Percentiles rank a stretch among this genome's conserved stretches.
These are phyloP conservation scores for Apotomis capreana DNA, from an alignment of 2,888 invertebrate genomes.

Conservation along the genomic window DNA sequence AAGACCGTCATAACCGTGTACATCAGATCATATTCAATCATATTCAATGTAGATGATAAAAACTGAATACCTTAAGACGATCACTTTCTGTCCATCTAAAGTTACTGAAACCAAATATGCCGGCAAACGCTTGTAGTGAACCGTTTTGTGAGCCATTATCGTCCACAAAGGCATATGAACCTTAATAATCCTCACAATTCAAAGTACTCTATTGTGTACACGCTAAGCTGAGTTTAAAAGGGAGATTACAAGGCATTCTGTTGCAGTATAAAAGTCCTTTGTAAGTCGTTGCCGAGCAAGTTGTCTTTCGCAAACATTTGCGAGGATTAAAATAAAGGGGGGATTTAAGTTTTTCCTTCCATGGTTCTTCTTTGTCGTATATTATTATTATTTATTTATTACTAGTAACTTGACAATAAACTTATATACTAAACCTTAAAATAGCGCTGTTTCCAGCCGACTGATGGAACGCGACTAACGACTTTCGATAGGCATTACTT, in stretches of 20 bases:
- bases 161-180: constrained; percentile 33
- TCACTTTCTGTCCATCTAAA: background rate
- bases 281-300: constrained; percentile 5
- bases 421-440: too few species aligned
- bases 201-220: constrained; percentile 34
- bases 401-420: too few species aligned
- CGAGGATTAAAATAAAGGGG: background rate
- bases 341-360: too few species aligned
- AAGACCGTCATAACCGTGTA: too few species aligned
- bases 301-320: constrained; percentile 6
- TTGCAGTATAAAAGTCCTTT: constrained; percentile 23
- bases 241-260: constrained; percentile 30
- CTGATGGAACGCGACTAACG: too few species aligned
- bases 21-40: too few species aligned
- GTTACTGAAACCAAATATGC: background rate
- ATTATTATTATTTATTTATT: too few species aligned
- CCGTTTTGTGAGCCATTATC: constrained; percentile 23
- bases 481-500: too few species aligned
- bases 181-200: constrained; percentile 35
- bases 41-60: too few species aligned
- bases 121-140: background rate
- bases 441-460: too few species aligned
- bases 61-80: too few species aligned
- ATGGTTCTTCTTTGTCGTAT: too few species aligned
- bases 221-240: constrained; percentile 36